A percentile compares a stretch with the other conserved stretches of the same genome.
Conservation (phyloP, 2,888 invertebrate species). For the Sussaba pulchella region DNA sequence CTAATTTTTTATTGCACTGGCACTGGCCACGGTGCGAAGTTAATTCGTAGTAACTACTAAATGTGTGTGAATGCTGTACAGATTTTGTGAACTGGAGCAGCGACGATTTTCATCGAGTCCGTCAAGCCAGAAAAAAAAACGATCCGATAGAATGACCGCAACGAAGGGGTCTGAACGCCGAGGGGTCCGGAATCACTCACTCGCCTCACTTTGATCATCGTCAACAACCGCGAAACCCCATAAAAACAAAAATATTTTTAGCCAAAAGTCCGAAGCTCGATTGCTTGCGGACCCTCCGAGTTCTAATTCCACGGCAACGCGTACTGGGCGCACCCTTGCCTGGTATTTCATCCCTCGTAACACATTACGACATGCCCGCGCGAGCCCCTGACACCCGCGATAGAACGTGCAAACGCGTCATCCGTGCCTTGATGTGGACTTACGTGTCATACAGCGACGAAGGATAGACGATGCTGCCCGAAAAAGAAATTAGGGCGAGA, state of each 20-base stretch:
- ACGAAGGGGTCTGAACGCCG: neutral
- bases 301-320: neutral
- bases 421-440: constrained; percentile 19
- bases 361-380: constrained; percentile 3
- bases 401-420: constrained; percentile 41
- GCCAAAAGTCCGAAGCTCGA: constrained; percentile 10
- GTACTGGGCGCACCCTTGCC: neutral
- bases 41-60: no score
- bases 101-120: neutral
- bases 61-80: no score
- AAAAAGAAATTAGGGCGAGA: constrained; percentile 76
- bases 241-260: constrained; percentile 21
- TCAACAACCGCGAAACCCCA: neutral
- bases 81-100: no score
- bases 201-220: constrained; percentile 11
- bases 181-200: neutral
- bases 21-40: no score
- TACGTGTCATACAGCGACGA: constrained; percentile 60
- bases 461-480: constrained; percentile 67
- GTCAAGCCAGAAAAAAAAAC: neutral
- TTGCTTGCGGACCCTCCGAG: neutral
- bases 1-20: no score
- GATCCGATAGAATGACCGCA: constrained; percentile 2
- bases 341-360: constrained; percentile 16
- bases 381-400: neutral